Evolutionary conservation across 2,113 vertebrate species (phyloP).

Genomic region (Emydocephalus ijimae): DNA sequence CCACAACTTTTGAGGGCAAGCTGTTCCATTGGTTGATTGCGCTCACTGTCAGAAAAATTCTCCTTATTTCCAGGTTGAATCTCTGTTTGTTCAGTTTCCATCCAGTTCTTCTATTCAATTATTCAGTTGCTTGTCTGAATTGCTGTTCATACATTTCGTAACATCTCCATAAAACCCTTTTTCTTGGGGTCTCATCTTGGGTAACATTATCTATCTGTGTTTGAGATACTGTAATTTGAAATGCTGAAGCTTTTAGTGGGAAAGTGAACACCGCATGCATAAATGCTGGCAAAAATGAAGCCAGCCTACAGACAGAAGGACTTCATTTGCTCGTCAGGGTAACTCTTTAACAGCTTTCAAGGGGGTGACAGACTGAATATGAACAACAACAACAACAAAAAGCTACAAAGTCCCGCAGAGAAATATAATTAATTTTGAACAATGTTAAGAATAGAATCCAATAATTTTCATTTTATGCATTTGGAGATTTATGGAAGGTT

Average conservation of each 20-base stretch:
- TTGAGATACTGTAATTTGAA: conserved; percentile 32
- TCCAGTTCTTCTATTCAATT: conserved; percentile 1
- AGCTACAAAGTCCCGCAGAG: conserved; percentile 5
- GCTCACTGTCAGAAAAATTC: too few species aligned
- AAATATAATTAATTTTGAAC: conserved; percentile 17
- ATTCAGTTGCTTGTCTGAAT: background rate
- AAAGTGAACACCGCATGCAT: background rate
- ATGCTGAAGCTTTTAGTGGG: background rate
- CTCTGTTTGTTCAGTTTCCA: too few species aligned
- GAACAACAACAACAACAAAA: background rate
- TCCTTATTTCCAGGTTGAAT: too few species aligned
- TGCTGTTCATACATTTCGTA: background rate
- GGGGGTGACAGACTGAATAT: conserved; percentile 30
- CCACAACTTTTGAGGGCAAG: too few species aligned
- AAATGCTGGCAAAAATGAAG: conserved; percentile 7
- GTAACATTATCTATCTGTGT: conserved; percentile 13
- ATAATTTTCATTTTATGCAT: conserved; percentile 3
- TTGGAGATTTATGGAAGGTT: background rate
- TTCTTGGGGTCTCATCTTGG: background rate
- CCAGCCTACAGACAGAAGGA: conserved; percentile 30
- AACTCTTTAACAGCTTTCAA: conserved; percentile 29
- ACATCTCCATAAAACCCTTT: conserved; percentile 11
- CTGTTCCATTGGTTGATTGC: too few species aligned
- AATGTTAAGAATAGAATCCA: background rate
- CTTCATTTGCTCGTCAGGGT: conserved; percentile 28